Evolutionary conservation across 2,113 vertebrate species (phyloP).

Genomic region (Sceloporus undulatus): DNA sequence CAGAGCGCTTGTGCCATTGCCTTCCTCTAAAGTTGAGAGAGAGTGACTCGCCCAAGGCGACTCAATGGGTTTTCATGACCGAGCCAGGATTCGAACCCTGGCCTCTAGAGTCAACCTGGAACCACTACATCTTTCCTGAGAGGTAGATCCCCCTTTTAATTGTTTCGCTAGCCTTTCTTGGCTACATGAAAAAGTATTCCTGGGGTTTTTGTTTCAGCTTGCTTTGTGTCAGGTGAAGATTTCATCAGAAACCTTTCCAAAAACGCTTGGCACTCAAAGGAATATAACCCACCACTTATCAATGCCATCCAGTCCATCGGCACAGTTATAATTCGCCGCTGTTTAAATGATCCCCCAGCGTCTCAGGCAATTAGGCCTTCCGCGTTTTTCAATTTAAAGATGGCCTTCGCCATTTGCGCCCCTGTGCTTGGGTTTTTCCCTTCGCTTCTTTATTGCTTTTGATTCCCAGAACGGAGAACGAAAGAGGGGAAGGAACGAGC

Average conservation of each 20-base stretch:
- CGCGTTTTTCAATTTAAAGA: slow-evolving; percentile 67
- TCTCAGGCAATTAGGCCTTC: slow-evolving; percentile 72
- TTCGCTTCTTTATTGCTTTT: slow-evolving; percentile 54
- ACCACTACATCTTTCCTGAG: too few species aligned
- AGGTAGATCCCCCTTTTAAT: too few species aligned
- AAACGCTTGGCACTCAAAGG: slow-evolving; percentile 53
- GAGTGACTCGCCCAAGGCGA: too few species aligned
- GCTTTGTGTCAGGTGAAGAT: background rate
- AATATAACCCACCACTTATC: slow-evolving; percentile 66
- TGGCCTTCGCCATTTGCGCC: slow-evolving; percentile 65
- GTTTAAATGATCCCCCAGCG: slow-evolving; percentile 72
- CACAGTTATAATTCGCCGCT: slow-evolving; percentile 69
- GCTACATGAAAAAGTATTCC: background rate
- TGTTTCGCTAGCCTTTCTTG: too few species aligned
- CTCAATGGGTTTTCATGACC: too few species aligned
- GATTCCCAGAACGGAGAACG: slow-evolving; percentile 5
- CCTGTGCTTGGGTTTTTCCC: slow-evolving; percentile 23
- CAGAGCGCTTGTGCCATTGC: too few species aligned
- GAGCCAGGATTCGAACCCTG: too few species aligned
- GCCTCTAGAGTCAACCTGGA: too few species aligned
- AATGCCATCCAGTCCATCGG: slow-evolving; percentile 65
- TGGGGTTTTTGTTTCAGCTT: background rate
- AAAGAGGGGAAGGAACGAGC: background rate
- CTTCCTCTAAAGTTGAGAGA: too few species aligned
- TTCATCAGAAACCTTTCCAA: slow-evolving; percentile 61